phyloP scores from a whole-genome alignment of 2,888 invertebrate genomes.

The Leptinotarsa juncta region DNA sequence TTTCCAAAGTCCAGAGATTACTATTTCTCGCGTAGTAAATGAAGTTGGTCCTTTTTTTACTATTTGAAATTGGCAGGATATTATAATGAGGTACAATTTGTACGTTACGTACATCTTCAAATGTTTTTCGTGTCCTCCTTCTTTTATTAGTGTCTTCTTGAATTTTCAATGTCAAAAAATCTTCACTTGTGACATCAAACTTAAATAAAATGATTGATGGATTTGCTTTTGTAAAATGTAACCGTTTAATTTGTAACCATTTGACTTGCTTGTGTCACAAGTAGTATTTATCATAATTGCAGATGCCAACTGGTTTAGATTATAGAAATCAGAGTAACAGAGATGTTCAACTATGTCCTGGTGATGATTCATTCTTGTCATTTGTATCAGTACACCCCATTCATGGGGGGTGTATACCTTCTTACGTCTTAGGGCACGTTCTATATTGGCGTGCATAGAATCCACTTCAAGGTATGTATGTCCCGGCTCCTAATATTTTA shows the following conservation, averaged over 20 bases:
- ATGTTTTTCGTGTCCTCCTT: background rate
- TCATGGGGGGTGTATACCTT: too few relatives aligned
- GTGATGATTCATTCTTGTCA: too few relatives aligned
- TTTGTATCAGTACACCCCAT: too few relatives aligned
- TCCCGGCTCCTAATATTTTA: slow-evolving; percentile 24
- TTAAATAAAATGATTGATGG: background rate
- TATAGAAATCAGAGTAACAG: slow-evolving; percentile 7
- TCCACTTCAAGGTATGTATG: slow-evolving; percentile 18
- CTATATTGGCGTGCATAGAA: slow-evolving; percentile 18
- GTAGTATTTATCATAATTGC: background rate
- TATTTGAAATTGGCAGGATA: background rate
- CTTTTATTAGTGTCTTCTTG: background rate
- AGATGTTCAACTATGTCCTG: background rate
- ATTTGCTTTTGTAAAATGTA: background rate
- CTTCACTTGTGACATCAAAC: background rate
- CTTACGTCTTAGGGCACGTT: background rate
- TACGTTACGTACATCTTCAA: background rate
- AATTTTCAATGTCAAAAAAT: background rate
- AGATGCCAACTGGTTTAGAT: slow-evolving; percentile 5
- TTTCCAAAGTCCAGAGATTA: too few relatives aligned
- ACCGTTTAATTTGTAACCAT: slow-evolving; percentile 7
- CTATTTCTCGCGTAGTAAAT: too few relatives aligned
- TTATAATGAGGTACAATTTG: too few relatives aligned
- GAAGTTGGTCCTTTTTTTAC: too few relatives aligned
- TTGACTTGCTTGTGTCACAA: background rate